Base-by-base conservation (phyloP, 2,888 invertebrate genomes). In the Dasysyrphus tricinctus region DNA sequence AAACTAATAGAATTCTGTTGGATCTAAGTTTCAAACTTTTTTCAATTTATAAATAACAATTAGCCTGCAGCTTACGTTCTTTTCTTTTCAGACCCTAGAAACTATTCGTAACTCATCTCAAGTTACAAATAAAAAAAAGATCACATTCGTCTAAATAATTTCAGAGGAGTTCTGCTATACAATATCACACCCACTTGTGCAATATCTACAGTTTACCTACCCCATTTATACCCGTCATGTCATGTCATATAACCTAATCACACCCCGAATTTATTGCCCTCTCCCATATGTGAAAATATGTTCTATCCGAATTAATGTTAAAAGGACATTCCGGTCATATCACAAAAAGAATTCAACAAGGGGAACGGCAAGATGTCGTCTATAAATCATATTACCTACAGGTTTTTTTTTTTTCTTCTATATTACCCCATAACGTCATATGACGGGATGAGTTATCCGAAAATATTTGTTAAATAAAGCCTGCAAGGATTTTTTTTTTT, bases 181-280 rank as follows among this genome's bases (percentile, higher is more conserved):
- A 24, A 2, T 6, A 32, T 65, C 32, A 16, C 54, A 70, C 69
- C 77, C 75, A 82, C 70, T 86, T 78, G 59, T 54, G 42, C 19
- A 57, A 76, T 37, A 12, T 37, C 6, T 14, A 79, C 16, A 78
- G 49, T 80, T 6, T 69, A 51, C 59, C 70, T 70, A 59, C 65
- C 65, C 49, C 34, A 67, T 19, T 44, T 14, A 29, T 61, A 79
- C 82, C 51, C 67, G 67, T 67, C 67, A 86, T 78, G 74, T 67
- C 79, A 86, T 82, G 74, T 86, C 81, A 82, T 75, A 79, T 86
- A 75, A 86, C 85, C 81, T 78, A 86, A 86, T 86, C 86, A 86
- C 86, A 86, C 86, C 80, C 78, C 67, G 74, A 86, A 86, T 86
- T 86, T 86, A 86, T 86, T 82, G 74, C 82, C 86, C 70, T 86